Percentiles rank a stretch among this genome's conserved stretches.
These are phyloP conservation scores for Meloidogyne hapla DNA, from an alignment of 1,140 invertebrate species.

Conservation along the genomic window DNA sequence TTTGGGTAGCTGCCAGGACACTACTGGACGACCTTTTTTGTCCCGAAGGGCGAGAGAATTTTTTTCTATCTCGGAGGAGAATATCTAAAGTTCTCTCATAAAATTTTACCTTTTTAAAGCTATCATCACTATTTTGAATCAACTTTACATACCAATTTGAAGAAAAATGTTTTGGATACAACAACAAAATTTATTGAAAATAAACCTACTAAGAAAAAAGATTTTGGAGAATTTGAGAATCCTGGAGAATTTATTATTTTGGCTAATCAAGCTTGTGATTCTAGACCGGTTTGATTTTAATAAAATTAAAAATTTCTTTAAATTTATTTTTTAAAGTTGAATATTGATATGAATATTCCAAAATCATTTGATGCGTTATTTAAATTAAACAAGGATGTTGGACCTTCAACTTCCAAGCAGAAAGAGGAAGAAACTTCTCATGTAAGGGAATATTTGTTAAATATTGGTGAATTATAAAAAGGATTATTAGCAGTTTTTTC, in stretches of 20 bases:
- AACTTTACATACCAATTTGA: slow-evolving; percentile 29
- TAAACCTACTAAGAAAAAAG: neutral
- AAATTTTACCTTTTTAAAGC: slow-evolving; percentile 18
- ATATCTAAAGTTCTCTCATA: too few relatives aligned
- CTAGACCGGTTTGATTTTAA: neutral
- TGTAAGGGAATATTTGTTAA: neutral
- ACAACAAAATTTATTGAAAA: neutral
- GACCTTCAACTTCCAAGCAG: neutral
- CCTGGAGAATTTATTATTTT: slow-evolving; percentile 19
- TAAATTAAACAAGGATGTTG: neutral
- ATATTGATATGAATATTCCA: slow-evolving; percentile 13
- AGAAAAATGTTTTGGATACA: slow-evolving; percentile 1
- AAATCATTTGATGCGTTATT: slow-evolving; percentile 20
- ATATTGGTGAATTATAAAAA: neutral
- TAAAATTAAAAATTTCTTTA: neutral
- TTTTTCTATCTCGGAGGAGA: too few relatives aligned
- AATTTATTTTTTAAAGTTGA: slow-evolving; percentile 2
- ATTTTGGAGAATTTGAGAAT: slow-evolving; percentile 13
- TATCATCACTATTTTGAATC: slow-evolving; percentile 36
- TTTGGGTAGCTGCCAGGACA: too few relatives aligned
- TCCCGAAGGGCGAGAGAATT: too few relatives aligned
- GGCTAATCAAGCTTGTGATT: slow-evolving; percentile 7
- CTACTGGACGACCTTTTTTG: too few relatives aligned
- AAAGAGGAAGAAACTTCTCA: neutral
- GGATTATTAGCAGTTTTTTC: too few relatives aligned